A percentile compares a stretch with the other conserved stretches of the same genome.
Evolutionary conservation across 2,888 invertebrate genomes (phyloP).

Genomic region (Latrodectus hesperus): DNA sequence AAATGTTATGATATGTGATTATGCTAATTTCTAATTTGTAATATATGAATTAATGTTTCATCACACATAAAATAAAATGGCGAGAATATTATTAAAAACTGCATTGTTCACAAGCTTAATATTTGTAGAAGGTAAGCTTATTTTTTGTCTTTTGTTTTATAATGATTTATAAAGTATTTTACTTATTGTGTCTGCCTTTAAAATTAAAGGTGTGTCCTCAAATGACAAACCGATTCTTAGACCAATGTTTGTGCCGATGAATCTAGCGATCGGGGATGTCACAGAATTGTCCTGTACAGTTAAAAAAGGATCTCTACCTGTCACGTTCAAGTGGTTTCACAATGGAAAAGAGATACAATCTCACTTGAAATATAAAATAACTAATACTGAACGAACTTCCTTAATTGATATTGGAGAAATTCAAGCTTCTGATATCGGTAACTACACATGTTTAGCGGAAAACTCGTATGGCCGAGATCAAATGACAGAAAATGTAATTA

Average conservation of each 20-base stretch:
- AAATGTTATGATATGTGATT: too few relatives aligned
- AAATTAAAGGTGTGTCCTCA: not conserved
- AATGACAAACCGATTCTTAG: constrained; percentile 26
- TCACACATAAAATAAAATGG: too few relatives aligned
- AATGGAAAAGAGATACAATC: constrained; percentile 20
- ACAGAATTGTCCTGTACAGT: constrained; percentile 50
- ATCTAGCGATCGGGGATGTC: constrained; percentile 40
- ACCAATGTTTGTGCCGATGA: constrained; percentile 38
- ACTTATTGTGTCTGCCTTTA: too few relatives aligned
- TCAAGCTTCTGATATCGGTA: constrained; percentile 52
- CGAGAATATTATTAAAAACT: too few relatives aligned
- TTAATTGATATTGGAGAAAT: constrained; percentile 37
- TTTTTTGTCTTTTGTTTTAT: too few relatives aligned
- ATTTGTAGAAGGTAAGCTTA: too few relatives aligned
- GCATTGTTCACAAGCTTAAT: too few relatives aligned
- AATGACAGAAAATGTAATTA: constrained; percentile 10
- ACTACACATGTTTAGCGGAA: constrained; percentile 52
- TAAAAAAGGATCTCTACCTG: constrained; percentile 50
- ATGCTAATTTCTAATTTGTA: too few relatives aligned
- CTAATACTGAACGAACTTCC: constrained; percentile 19
- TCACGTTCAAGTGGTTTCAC: constrained; percentile 47
- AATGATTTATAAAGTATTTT: too few relatives aligned
- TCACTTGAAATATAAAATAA: constrained; percentile 21
- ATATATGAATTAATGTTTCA: too few relatives aligned
- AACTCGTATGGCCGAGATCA: constrained; percentile 47